A percentile compares a stretch with the other conserved stretches of the same genome.
Conservation (phyloP, 2,797 vertebrate species). For the Lateolabrax maculatus region DNA sequence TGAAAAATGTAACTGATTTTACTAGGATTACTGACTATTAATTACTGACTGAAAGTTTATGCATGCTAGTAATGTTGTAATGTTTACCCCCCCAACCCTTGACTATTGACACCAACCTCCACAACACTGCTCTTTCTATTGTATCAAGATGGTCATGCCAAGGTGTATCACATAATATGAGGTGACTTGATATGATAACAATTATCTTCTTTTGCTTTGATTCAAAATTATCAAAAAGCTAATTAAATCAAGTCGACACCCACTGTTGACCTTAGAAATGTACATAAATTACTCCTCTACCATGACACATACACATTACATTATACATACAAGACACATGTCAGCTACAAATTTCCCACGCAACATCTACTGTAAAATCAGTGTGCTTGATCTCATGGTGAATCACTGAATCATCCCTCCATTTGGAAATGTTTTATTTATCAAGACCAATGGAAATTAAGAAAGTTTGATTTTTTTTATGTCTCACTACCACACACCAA, state of each 20-base stretch:
- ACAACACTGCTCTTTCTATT: not conserved
- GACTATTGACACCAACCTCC: not conserved
- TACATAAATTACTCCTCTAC: not conserved
- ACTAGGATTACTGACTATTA: not conserved
- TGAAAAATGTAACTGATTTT: not conserved
- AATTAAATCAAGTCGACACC: constrained; percentile 16
- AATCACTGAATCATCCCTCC: not conserved
- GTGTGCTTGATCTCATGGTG: not conserved
- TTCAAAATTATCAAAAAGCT: not conserved
- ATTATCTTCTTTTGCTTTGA: constrained; percentile 3
- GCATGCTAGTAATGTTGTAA: not conserved
- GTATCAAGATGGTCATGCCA: not conserved
- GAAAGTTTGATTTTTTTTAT: not conserved
- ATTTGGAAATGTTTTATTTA: too few species aligned
- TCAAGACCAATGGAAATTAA: too few species aligned
- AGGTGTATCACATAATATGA: not conserved
- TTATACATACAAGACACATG: too few species aligned
- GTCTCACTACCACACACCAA: not conserved
- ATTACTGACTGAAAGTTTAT: not conserved
- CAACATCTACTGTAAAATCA: not conserved
- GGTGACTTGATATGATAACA: not conserved
- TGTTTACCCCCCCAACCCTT: not conserved
- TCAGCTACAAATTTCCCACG: not conserved
- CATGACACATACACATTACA: not conserved
- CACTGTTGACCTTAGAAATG: not conserved